These are phyloP conservation scores for Corvus cornix DNA, from an alignment of 2,113 vertebrate species.

Conservation along the genomic window DNA sequence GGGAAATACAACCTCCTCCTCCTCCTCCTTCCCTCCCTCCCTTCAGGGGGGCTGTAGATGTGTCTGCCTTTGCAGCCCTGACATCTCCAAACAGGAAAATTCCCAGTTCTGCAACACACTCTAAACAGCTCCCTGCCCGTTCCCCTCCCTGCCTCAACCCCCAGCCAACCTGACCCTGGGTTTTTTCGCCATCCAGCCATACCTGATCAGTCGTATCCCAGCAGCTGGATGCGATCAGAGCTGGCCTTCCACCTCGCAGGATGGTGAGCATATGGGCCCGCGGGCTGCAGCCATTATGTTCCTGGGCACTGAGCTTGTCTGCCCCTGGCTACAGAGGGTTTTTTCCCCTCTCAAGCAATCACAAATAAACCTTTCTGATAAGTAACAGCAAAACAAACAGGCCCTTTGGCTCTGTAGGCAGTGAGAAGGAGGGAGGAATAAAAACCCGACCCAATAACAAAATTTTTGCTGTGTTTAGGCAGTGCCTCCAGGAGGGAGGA, in stretches of 20 bases:
- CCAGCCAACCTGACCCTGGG: neutral
- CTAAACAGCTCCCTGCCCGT: neutral
- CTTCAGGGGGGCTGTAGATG: neutral
- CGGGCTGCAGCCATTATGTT: conserved; percentile 43
- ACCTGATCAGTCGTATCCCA: conserved; percentile 38
- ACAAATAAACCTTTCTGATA: conserved; percentile 67
- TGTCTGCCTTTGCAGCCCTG: conserved; percentile 34
- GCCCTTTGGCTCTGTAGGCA: conserved; percentile 55
- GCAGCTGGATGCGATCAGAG: conserved; percentile 59
- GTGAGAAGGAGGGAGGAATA: neutral
- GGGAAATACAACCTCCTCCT: conserved; percentile 6
- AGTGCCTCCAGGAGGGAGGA: neutral
- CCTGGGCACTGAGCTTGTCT: conserved; percentile 52
- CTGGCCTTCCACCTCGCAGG: conserved; percentile 48
- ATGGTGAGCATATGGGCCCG: conserved; percentile 54
- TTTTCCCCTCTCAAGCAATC: conserved; percentile 1
- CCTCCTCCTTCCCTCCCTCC: neutral
- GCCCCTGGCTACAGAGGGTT: conserved; percentile 14
- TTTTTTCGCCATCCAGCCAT: conserved; percentile 14
- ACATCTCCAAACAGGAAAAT: conserved; percentile 33
- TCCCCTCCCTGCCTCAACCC: neutral
- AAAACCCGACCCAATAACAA: neutral
- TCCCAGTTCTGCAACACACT: conserved; percentile 8
- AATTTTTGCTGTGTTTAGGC: conserved; percentile 3
- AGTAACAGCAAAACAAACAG: conserved; percentile 59